phyloP scores from a whole-genome alignment of 2,888 invertebrate genomes.

The Globia sparganii region DNA sequence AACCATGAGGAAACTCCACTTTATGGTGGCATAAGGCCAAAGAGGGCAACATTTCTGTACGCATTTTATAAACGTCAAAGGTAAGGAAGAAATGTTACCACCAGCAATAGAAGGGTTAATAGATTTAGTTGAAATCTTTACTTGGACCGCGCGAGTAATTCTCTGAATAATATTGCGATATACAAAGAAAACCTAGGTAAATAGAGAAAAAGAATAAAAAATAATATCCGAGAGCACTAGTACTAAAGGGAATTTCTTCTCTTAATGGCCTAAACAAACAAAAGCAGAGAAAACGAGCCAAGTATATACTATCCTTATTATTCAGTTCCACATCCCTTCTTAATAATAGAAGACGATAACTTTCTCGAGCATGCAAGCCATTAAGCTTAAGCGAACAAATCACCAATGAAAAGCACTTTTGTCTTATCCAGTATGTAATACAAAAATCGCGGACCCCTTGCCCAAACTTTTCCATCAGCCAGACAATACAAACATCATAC shows the following conservation, averaged over 20 bases:
- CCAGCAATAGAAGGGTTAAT: constrained; percentile 55
- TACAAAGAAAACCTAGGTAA: not conserved
- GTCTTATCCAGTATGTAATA: constrained; percentile 59
- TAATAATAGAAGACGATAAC: constrained; percentile 42
- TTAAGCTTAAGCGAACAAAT: constrained; percentile 65
- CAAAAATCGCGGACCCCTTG: constrained; percentile 73
- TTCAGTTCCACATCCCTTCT: constrained; percentile 19
- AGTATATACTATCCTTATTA: constrained; percentile 18
- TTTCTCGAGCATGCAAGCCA: constrained; percentile 50
- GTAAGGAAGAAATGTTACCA: constrained; percentile 69
- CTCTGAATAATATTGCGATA: not conserved
- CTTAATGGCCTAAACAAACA: not conserved
- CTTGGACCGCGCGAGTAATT: not conserved
- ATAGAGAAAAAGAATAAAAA: not conserved
- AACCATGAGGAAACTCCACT: constrained; percentile 84
- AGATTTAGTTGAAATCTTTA: constrained; percentile 18
- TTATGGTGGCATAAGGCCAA: constrained; percentile 78
- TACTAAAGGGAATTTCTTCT: not conserved
- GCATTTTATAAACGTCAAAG: constrained; percentile 83
- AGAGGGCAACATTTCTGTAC: constrained; percentile 69
- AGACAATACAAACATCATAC: constrained; percentile 80
- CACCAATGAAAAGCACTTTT: constrained; percentile 57
- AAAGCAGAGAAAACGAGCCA: not conserved
- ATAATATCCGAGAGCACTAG: not conserved
- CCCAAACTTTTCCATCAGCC: constrained; percentile 82